A percentile compares a stretch with the other conserved stretches of the same genome.
phyloP scores from a whole-genome alignment of 2,888 invertebrate species.

The Cephus rjabovi region DNA sequence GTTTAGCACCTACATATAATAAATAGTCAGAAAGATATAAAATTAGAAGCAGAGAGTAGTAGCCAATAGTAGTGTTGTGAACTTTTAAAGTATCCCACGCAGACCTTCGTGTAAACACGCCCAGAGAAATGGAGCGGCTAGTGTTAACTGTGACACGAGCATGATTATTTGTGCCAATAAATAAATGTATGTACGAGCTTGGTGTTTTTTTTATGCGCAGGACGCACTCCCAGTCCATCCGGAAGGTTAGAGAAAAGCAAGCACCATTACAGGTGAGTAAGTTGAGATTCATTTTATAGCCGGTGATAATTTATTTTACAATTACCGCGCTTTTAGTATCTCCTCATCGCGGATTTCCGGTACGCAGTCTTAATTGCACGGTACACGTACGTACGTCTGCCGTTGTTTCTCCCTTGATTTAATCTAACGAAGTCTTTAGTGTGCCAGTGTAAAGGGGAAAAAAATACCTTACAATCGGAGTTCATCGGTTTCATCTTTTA shows the following conservation, averaged over 20 bases:
- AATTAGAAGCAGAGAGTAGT: too few species aligned
- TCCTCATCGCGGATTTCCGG: background rate
- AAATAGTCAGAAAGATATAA: background rate
- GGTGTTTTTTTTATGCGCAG: slow-evolving; percentile 23
- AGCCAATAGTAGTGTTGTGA: too few species aligned
- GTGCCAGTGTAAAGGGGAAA: background rate
- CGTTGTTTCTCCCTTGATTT: background rate
- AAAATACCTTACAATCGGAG: background rate
- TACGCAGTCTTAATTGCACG: background rate
- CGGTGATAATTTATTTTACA: background rate
- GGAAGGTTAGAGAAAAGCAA: slow-evolving; percentile 45
- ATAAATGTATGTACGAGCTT: background rate
- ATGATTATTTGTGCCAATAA: background rate
- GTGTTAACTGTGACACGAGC: background rate
- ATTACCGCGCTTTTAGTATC: background rate
- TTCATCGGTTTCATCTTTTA: background rate
- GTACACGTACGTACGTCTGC: background rate
- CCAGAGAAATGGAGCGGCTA: too few species aligned
- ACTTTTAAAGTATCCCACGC: too few species aligned
- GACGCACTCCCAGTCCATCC: slow-evolving; percentile 42
- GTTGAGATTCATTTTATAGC: slow-evolving; percentile 19
- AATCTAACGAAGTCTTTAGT: background rate
- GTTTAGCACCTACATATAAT: background rate
- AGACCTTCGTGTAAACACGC: too few species aligned
- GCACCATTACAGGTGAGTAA: slow-evolving; percentile 59